A percentile compares a stretch with the other conserved stretches of the same genome.
Conservation (phyloP, 1,140 invertebrate genomes). For the Lysiphlebus fabarum region DNA sequence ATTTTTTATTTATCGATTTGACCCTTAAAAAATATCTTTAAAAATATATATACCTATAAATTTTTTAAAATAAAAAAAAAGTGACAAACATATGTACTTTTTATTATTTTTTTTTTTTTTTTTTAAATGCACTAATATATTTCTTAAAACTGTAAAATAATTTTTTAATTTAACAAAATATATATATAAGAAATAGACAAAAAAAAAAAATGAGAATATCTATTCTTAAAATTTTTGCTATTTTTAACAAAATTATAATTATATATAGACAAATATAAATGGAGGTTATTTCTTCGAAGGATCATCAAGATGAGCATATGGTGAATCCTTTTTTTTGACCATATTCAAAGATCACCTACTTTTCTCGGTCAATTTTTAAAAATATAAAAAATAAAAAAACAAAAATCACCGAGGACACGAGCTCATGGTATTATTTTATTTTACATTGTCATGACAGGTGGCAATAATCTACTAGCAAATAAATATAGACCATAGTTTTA, state of each 20-base stretch:
- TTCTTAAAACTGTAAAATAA: neutral
- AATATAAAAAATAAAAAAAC: too few relatives aligned
- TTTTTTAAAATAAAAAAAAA: neutral
- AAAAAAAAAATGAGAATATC: neutral
- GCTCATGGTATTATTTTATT: neutral
- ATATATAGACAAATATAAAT: slow-evolving; percentile 47
- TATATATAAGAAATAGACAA: slow-evolving; percentile 18
- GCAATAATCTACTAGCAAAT: neutral
- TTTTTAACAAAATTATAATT: slow-evolving; percentile 34
- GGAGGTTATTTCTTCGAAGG: slow-evolving; percentile 30
- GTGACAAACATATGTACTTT: too few relatives aligned
- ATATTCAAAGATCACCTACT: slow-evolving; percentile 22
- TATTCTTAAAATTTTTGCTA: neutral
- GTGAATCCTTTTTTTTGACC: slow-evolving; percentile 43
- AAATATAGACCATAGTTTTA: neutral
- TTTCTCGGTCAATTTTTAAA: neutral
- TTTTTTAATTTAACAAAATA: slow-evolving; percentile 16
- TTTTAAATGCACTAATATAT: neutral
- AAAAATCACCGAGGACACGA: slow-evolving; percentile 20
- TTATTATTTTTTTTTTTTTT: slow-evolving; percentile 1
- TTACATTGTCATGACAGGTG: slow-evolving; percentile 5
- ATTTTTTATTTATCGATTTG: too few relatives aligned
- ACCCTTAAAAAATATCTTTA: too few relatives aligned
- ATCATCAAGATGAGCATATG: slow-evolving; percentile 38
- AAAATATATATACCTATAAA: too few relatives aligned